Evolutionary conservation across 2,113 vertebrate species (phyloP), one percentile per base, ranked within the genome.

Genomic region (Bombycilla garrulus): DNA sequence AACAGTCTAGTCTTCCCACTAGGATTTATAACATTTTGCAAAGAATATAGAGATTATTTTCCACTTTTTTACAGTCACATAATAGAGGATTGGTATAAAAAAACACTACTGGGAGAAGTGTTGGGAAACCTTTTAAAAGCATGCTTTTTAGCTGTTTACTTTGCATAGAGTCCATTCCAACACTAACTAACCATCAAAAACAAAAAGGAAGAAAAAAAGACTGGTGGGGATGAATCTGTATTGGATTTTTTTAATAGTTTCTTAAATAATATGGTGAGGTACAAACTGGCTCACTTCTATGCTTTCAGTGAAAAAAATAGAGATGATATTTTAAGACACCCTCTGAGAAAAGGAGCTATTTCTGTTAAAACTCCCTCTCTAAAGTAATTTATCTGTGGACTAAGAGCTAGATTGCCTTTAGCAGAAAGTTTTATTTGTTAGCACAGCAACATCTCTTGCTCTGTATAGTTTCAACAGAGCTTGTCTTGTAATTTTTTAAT

Each of bases 221-320:
- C 2, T 26, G 1, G 6, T 20, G 15, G 4, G 7, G 0, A 0
- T 6, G 9, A 42, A 40, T 65, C 35, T 21, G 36, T 26, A 42
- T 38, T 57, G 65, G 65, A 58, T 26, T 2, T 40, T 7, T 16
- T 58, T 22, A 69, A 23, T 23, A 66, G 3, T 61, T 21, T 83
- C 31, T 65, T 56, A 67, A 71, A 60, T 79, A 4, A 23, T 79
- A 42, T 42, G 8, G 19, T 29, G 33, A 67, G 4, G 17, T 47
- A 42, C 7, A 54, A 50, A 22, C 3, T 36, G 2, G 4, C 28
- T 62, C 9, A 40, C 7, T 60, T 80, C 47, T 51, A 24, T 31
- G 8, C 3, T 89, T 72, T 38, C 57, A 67, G 11, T 42, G 44
- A 65, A 57, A 69, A 77, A 81, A 57, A 17, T 2, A 64, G 6